Conservation (phyloP, 2,888 invertebrate species). For the Aphidius colemani region DNA sequence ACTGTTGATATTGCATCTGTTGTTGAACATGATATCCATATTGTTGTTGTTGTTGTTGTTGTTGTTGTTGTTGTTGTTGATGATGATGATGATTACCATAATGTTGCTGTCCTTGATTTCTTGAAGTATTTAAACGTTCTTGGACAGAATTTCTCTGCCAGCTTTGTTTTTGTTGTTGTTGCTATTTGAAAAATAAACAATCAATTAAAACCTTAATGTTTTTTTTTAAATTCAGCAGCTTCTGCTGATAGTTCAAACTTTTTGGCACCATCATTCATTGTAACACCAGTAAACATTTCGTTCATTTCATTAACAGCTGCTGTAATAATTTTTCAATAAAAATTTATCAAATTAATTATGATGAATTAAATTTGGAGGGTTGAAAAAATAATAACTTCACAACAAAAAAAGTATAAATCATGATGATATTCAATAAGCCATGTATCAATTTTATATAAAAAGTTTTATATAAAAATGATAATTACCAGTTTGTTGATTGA, state of each 20-base stretch:
- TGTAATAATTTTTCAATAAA: constrained; percentile 2
- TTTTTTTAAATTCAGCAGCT: constrained; percentile 52
- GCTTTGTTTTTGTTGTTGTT: constrained; percentile 26
- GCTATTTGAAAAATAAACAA: neutral
- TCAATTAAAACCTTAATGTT: neutral
- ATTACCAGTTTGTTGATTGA: constrained; percentile 32
- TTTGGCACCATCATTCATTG: constrained; percentile 39
- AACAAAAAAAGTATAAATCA: neutral
- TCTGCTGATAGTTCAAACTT: constrained; percentile 47
- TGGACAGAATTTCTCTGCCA: constrained; percentile 43
- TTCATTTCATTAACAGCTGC: constrained; percentile 24
- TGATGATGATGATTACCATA: constrained; percentile 34
- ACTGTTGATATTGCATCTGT: constrained; percentile 38
- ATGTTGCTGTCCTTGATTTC: constrained; percentile 34
- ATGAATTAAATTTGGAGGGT: neutral
- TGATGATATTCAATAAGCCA: neutral
- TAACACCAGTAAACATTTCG: constrained; percentile 23
- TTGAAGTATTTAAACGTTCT: constrained; percentile 46
- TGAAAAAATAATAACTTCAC: neutral
- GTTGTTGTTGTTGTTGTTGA: constrained; percentile 30
- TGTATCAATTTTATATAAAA: neutral
- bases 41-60: constrained; percentile 26
- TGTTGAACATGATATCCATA: constrained; percentile 34
- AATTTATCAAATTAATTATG: neutral
- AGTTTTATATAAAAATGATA: constrained; percentile 21